Evolutionary conservation across 2,113 vertebrate genomes (phyloP).

Genomic region (Monopterus albus): DNA sequence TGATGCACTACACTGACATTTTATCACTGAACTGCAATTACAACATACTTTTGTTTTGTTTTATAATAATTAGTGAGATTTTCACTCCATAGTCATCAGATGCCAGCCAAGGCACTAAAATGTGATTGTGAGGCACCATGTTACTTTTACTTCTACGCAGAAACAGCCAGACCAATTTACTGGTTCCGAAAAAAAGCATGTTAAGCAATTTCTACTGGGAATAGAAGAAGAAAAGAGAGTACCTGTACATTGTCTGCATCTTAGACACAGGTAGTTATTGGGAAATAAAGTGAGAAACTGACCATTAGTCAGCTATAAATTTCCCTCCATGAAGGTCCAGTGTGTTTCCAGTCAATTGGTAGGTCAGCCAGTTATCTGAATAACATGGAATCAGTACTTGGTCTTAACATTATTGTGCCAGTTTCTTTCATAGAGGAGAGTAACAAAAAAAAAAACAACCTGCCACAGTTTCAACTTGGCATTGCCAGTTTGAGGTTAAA

Average conservation of each 20-base stretch:
- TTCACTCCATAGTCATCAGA: background rate
- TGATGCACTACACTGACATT: background rate
- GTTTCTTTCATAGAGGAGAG: slow-evolving; percentile 23
- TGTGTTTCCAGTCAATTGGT: too few relatives aligned
- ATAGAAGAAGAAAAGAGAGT: background rate
- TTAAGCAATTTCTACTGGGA: background rate
- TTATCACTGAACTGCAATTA: slow-evolving; percentile 7
- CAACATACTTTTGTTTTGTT: background rate
- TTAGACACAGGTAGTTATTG: background rate
- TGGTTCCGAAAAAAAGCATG: slow-evolving; percentile 5
- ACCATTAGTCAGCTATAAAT: slow-evolving; percentile 19
- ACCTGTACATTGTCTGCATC: background rate
- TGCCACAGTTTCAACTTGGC: slow-evolving; percentile 39
- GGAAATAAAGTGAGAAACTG: slow-evolving; percentile 12
- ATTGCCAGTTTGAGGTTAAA: slow-evolving; percentile 53
- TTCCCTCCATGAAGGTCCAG: too few relatives aligned
- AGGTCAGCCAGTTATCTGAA: slow-evolving; percentile 34
- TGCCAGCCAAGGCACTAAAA: slow-evolving; percentile 19
- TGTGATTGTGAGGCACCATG: too few relatives aligned
- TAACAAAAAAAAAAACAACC: slow-evolving; percentile 20
- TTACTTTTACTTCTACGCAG: too few relatives aligned
- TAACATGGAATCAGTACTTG: slow-evolving; percentile 26
- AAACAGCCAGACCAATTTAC: background rate
- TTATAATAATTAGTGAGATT: slow-evolving; percentile 1
- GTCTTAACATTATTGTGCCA: slow-evolving; percentile 37